Evolutionary conservation across 2,797 vertebrate genomes (phyloP), one percentile per base, ranked within the genome.

Genomic region (Nothura maculosa): DNA sequence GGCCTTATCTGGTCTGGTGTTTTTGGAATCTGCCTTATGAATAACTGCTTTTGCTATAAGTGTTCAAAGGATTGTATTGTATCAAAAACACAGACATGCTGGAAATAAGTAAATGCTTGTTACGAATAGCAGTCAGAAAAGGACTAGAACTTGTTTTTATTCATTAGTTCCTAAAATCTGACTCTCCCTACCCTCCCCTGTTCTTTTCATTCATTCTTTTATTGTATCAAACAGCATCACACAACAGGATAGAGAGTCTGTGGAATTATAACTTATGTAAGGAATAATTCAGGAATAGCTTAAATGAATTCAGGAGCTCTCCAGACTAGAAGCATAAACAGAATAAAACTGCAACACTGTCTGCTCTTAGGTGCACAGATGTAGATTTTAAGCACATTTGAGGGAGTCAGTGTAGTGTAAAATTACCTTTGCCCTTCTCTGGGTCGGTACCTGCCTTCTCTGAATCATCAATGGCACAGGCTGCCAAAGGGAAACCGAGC

Each of bases 401-500:
- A 81, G 55, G 15, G 67, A 57, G 36, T 42, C 34, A 50, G 7
- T 45, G 52, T 25, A 57, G 36, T 78, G 28, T 66, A 61, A 82
- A 85, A 48, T 68, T 32, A 61, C 32, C 70, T 87, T 92, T 93
- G 52, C 78, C 63, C n/a, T 20, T 38, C 72, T 79, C 24, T 21
- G 21, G 54, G 38, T 69, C 61, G 81, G 62, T 86, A 81, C 73
- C 90, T 95, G 85, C 40, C 17, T 81, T 78, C 95, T 87, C 84
- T 86, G 83, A 73, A 45, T 48, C 88, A 36, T 68, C 82, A 74
- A 89, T 58, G 60, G 30, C 54, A 40, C 61, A 87, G 60, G 87
- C 91, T 94, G 63, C 34, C 58, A 81, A 94, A 94, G 64, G n/a
- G 94, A 96, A 96, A 93, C 81, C 54, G 76, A 85, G 55, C 43